Conservation (phyloP, 2,888 invertebrate genomes). For the Lasioglossum zephyrum region DNA sequence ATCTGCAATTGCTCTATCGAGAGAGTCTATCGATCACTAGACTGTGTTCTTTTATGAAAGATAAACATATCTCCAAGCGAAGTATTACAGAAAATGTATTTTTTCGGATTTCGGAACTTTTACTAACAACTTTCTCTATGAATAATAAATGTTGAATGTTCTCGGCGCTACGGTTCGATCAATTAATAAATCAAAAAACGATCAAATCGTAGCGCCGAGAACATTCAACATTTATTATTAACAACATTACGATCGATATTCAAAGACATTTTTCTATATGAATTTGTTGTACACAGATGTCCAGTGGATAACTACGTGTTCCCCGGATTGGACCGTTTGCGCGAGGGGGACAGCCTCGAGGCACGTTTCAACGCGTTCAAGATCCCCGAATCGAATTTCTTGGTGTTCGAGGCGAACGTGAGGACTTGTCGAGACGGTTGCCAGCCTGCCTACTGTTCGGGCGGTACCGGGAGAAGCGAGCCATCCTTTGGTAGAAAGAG, state of each 20-base stretch:
- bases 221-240: no score
- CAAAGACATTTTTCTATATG: background rate
- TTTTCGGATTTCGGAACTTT: no score
- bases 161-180: no score
- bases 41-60: no score
- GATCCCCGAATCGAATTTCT: conserved; percentile 96
- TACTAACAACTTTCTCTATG: background rate
- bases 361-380: conserved; percentile 97
- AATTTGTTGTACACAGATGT: conserved; percentile 88
- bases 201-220: no score
- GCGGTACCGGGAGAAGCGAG: conserved; percentile 91
- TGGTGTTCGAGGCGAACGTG: conserved; percentile 96
- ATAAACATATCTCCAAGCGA: no score
- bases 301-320: conserved; percentile 96
- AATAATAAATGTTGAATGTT: no score
- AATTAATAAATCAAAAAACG: no score
- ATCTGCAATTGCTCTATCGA: background rate
- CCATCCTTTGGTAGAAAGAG: conserved; percentile 92
- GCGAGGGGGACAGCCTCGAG: conserved; percentile 94
- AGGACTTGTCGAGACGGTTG: conserved; percentile 95
- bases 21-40: background rate
- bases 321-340: conserved; percentile 94
- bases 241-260: no score
- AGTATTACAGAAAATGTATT: no score
- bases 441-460: conserved; percentile 94